Evolutionary conservation across 1,140 invertebrate genomes (phyloP).

Genomic region (Apocrypta bakeri): DNA sequence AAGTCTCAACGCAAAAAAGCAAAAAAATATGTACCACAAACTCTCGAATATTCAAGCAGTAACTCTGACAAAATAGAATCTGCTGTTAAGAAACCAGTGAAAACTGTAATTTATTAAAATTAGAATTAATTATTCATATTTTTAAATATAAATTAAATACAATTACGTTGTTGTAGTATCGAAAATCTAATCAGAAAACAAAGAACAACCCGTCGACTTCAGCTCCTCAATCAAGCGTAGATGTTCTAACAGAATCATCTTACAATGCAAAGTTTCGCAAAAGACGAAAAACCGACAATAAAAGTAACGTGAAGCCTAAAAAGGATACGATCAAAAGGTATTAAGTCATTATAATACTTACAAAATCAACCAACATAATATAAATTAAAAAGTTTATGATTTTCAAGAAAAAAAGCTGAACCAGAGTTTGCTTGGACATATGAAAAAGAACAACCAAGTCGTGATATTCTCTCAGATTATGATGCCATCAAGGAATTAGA

Average conservation of each 20-base stretch:
- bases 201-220: not conserved
- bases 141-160: not conserved
- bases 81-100: not conserved
- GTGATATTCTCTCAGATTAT: constrained; percentile 55
- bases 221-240: not conserved
- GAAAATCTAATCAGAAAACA: not conserved
- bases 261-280: not conserved
- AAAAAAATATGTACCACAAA: not conserved
- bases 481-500: constrained; percentile 32
- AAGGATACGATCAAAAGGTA: not conserved
- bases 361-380: not conserved
- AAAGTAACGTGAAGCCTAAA: not conserved
- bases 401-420: not conserved
- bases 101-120: not conserved
- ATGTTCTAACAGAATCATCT: not conserved
- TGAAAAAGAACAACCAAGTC: not conserved
- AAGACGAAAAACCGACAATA: not conserved
- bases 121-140: not conserved
- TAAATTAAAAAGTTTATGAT: not conserved
- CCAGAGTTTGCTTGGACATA: not conserved
- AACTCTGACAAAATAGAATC: not conserved
- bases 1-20: not conserved
- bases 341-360: too few species aligned
- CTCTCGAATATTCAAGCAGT: not conserved
- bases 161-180: not conserved